phyloP scores from a whole-genome alignment of 2,113 vertebrate species.

The Zosterops pallidus region DNA sequence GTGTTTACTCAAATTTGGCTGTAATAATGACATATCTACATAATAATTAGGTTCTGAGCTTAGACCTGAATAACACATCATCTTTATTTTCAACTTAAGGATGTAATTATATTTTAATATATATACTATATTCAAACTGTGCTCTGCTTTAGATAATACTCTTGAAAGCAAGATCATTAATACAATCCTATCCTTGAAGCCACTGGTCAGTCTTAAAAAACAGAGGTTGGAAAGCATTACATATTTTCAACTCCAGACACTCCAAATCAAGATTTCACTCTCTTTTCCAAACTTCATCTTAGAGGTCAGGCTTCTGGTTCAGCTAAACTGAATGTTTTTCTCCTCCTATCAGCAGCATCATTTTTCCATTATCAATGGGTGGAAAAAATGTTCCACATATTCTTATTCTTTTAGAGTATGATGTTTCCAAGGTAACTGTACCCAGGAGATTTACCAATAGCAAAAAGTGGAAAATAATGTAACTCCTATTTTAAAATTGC shows the following conservation, averaged over 20 bases:
- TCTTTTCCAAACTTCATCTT: neutral
- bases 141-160: neutral
- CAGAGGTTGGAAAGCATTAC: neutral
- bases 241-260: neutral
- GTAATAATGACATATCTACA: neutral
- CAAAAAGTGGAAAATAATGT: constrained; percentile 42
- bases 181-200: neutral
- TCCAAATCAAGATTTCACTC: neutral
- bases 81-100: neutral
- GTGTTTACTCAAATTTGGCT: neutral
- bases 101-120: neutral
- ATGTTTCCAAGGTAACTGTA: constrained; percentile 58
- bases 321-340: neutral
- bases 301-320: neutral
- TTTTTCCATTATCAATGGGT: constrained; percentile 7
- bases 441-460: constrained; percentile 28
- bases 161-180: neutral
- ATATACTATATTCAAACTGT: neutral
- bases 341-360: neutral
- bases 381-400: neutral
- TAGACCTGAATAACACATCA: neutral
- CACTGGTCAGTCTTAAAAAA: neutral
- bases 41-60: neutral
- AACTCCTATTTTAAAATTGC: constrained; percentile 41
- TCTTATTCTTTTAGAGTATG: constrained; percentile 5